Evolutionary conservation across 2,797 vertebrate species (phyloP), one percentile per base, ranked within the genome.

Genomic region (Sphenopsis melanotis): DNA sequence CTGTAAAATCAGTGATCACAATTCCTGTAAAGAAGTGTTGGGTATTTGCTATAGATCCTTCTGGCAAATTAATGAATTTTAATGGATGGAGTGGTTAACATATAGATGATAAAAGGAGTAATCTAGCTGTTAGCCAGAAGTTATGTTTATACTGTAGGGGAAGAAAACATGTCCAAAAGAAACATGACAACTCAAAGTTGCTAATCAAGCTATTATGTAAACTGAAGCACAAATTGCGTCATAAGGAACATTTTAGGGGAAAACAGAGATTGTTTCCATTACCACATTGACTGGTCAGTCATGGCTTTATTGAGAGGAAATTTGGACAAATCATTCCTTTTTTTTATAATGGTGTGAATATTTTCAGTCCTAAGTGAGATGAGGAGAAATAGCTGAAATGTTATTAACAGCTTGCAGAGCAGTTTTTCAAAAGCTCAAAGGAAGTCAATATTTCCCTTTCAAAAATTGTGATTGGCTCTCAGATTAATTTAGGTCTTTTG

Each of bases 401-500:
- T 47, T 77, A 50, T 23, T n/a, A 89, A 87, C 14, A 65, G 32
- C 60, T 92, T 87, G 61, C 42, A 69, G 50, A 72, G 10, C 30
- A 46, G 9, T 91, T 95, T 75, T 84, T 50, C 52, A 84, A 87
- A 82, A 55, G 20, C 50, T 84, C 69, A 59, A 84, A 86, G 15
- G 37, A 75, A 91, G 85, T 93, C 84, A 63, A 66, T 89, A 89
- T 80, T 87, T 85, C 39, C 66, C 75, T 80, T 89, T 24, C 52
- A 90, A 88, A 93, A 74, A 39, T 2, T 80, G 39, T 91, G 55
- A 52, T 77, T 57, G 13, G 42, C 19, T 77, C 53, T 70, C 32
- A 94, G 68, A 90, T 72, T 87, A 92, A 87, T 93, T 95, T 91
- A 90, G 15, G n/a, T 14, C 19, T 61, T 93, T 86, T 91, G 19